Percentiles rank a stretch among this genome's conserved stretches.
Conservation (phyloP, 2,888 invertebrate genomes). For the Luffia ferchaultella region DNA sequence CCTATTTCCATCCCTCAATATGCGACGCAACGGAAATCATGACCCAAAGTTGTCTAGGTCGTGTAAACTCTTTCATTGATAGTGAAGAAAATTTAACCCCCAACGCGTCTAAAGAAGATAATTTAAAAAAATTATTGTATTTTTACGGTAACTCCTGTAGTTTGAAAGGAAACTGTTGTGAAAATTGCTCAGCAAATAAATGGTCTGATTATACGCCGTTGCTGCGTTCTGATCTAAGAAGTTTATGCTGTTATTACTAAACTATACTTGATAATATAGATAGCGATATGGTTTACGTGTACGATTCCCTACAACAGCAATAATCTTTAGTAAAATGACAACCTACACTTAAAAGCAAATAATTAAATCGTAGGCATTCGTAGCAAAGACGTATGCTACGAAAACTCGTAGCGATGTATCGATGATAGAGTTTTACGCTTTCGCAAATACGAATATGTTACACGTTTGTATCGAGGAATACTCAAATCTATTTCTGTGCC, state of each 20-base stretch:
- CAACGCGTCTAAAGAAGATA: too few relatives aligned
- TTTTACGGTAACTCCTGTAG: too few relatives aligned
- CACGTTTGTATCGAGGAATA: not conserved
- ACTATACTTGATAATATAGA: not conserved
- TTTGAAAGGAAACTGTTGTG: too few relatives aligned
- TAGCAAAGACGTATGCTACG: not conserved
- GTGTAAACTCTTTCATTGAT: too few relatives aligned
- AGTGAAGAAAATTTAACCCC: too few relatives aligned
- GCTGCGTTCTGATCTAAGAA: not conserved
- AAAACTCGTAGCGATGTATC: not conserved
- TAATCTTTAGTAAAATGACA: not conserved
- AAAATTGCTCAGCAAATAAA: too few relatives aligned
- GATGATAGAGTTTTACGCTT: not conserved
- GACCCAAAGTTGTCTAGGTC: too few relatives aligned
- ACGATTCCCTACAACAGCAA: not conserved
- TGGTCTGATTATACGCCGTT: too few relatives aligned
- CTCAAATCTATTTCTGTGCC: not conserved
- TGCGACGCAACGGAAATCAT: too few relatives aligned
- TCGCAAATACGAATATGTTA: not conserved
- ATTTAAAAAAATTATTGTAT: too few relatives aligned
- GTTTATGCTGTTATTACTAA: not conserved
- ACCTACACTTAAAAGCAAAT: not conserved
- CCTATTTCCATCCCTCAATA: too few relatives aligned
- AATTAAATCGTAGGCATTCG: not conserved
- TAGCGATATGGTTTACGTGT: not conserved